A percentile compares a stretch with the other conserved stretches of the same genome.
phyloP scores from a whole-genome alignment of 2,113 vertebrate genomes.

The Solea senegalensis region DNA sequence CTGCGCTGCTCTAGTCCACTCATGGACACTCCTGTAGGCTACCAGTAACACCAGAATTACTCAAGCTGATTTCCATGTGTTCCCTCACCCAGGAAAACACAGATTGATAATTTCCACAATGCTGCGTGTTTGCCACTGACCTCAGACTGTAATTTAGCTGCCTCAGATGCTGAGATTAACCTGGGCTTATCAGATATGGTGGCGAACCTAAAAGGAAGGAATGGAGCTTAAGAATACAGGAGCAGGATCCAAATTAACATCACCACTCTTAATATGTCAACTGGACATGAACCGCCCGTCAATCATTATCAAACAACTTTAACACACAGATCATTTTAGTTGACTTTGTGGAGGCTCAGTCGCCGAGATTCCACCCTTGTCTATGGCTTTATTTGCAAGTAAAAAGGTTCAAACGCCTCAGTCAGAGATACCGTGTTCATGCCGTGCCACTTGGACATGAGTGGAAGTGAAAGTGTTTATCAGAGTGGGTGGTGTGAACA shows the following conservation, averaged over 20 bases:
- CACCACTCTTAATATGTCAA: conserved; percentile 17
- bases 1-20: conserved; percentile 81
- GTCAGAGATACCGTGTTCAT: conserved; percentile 33
- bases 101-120: conserved; percentile 64
- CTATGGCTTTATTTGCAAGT: conserved; percentile 38
- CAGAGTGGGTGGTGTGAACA: conserved; percentile 72
- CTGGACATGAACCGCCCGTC: conserved; percentile 5
- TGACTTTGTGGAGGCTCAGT: conserved; percentile 11
- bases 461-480: conserved; percentile 61
- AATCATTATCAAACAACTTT: conserved; percentile 15
- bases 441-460: conserved; percentile 50
- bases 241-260: conserved; percentile 22
- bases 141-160: conserved; percentile 63
- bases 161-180: conserved; percentile 53
- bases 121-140: conserved; percentile 67
- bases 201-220: conserved; percentile 13
- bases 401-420: conserved; percentile 16
- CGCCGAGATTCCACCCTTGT: conserved; percentile 21
- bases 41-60: conserved; percentile 80
- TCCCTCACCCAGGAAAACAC: conserved; percentile 53
- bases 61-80: conserved; percentile 43
- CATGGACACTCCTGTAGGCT: conserved; percentile 83
- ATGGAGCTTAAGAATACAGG: conserved; percentile 16
- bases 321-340: background rate
- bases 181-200: conserved; percentile 21